Conservation (phyloP, 2,113 vertebrate species). For the Xenopus laevis region DNA sequence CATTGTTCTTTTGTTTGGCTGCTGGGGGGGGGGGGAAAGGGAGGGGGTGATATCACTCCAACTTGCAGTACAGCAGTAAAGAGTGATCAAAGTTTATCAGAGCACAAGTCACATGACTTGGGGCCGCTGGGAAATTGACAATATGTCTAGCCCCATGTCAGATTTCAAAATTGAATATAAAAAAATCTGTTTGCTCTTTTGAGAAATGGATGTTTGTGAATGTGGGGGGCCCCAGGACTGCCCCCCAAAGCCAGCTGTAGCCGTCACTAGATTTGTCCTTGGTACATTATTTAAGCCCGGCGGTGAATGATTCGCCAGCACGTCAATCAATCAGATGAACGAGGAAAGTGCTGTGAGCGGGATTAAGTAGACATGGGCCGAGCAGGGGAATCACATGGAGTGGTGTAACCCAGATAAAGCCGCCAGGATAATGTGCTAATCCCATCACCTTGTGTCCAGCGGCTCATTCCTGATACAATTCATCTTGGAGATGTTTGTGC, state of each 20-base stretch:
- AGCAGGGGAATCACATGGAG: conserved; percentile 50
- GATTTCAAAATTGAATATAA: no score
- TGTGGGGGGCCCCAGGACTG: neutral
- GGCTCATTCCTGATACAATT: neutral
- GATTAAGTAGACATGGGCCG: conserved; percentile 18
- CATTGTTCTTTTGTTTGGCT: no score
- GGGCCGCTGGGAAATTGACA: no score
- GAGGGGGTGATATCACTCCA: no score
- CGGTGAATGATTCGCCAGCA: neutral
- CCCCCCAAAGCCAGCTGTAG: neutral
- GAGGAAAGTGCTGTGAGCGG: conserved; percentile 9
- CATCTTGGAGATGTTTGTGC: no score
- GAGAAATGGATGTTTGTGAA: no score
- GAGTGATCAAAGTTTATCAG: no score
- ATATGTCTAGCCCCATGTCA: no score
- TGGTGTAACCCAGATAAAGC: conserved; percentile 49
- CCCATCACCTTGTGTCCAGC: conserved; percentile 17
- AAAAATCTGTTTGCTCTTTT: no score
- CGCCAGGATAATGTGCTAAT: conserved; percentile 50
- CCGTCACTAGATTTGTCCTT: conserved; percentile 12
- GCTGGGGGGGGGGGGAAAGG: no score
- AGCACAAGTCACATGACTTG: no score
- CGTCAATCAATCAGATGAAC: conserved; percentile 26
- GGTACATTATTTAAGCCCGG: neutral
- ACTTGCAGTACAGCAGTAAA: no score